Evolutionary conservation across 1,140 invertebrate species (phyloP), one percentile per base, ranked within the genome.

Genomic region (Aphidius gifuensis): DNA sequence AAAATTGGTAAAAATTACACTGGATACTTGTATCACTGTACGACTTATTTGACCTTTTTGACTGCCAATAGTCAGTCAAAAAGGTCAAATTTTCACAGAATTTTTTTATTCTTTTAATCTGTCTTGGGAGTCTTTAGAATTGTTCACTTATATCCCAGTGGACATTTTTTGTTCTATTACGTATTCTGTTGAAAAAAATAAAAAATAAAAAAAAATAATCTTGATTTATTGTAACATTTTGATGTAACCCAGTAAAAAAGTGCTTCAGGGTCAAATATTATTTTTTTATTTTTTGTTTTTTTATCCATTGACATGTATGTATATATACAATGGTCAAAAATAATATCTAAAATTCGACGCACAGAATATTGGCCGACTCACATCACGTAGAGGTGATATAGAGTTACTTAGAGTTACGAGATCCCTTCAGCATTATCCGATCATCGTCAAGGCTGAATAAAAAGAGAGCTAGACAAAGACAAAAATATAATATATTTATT

Each of bases 331-430:
- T 55, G 38, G 38, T 43, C 7, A 38, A 44, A 11, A 44, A 11
- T 44, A 11, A 40, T 55, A 55, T 55, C 59, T 53, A 23, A 40
- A 11, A 39, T 45, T 51, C 59, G 42, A 60, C 61, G 55, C 32
- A n/a, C 39, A 32, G 23, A 63, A 58, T 61, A 60, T 60, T 55
- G 58, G 44, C 16, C 38, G 21, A 56, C 61, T 60, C 65, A 69
- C 71, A 76, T 80, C 79, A 81, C 80, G 80, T 81, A 80, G 71
- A 71, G 73, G 75, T 80, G 79, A 81, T 81, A 79, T 80, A 81
- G 78, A 79, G 80, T 81, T 80, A 80, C 80, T 80, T 80, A 81
- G 74, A 72, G 69, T 60, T 66, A 68, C 73, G 71, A 76, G 74
- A 75, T 6, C 76, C 74, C 68, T 67, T 70, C 71, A 32, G 72